These are phyloP conservation scores for Oreohelix idahoensis DNA, from an alignment of 1,140 invertebrate genomes.

Conservation along the genomic window DNA sequence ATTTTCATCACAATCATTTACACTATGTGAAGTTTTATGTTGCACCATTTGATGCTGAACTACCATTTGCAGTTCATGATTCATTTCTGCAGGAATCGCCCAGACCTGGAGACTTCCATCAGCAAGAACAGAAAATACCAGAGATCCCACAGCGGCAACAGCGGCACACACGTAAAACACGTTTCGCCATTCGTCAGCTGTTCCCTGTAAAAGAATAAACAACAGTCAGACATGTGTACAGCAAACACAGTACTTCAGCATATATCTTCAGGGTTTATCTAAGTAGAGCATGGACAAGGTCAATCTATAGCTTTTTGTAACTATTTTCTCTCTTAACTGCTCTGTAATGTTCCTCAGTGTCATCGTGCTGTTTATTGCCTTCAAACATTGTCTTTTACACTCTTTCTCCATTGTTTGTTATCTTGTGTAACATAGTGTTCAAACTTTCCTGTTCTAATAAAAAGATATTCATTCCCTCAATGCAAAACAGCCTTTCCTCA, in stretches of 20 bases:
- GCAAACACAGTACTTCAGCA: not conserved
- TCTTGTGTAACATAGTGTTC: no score
- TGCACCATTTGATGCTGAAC: not conserved
- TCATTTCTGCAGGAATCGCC: constrained; percentile 62
- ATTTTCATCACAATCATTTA: not conserved
- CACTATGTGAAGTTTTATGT: not conserved
- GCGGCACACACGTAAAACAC: constrained; percentile 82
- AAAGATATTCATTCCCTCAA: no score
- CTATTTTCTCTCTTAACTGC: no score
- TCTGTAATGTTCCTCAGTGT: no score
- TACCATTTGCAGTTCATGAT: not conserved
- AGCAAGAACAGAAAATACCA: constrained; percentile 82
- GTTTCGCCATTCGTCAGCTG: constrained; percentile 79
- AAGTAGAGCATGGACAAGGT: no score
- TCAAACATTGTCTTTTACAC: no score
- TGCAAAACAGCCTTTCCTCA: no score
- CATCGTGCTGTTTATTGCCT: no score
- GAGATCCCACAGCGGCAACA: constrained; percentile 79
- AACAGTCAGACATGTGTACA: not conserved
- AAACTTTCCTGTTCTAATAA: no score
- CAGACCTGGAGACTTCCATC: constrained; percentile 87
- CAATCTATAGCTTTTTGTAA: no score
- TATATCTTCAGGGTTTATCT: not conserved
- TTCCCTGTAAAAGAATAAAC: constrained; percentile 44
- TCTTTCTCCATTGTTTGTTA: no score